Evolutionary conservation across 2,113 vertebrate genomes (phyloP), one percentile per base, ranked within the genome.

Genomic region (Sinocyclocheilus anshuiensis): DNA sequence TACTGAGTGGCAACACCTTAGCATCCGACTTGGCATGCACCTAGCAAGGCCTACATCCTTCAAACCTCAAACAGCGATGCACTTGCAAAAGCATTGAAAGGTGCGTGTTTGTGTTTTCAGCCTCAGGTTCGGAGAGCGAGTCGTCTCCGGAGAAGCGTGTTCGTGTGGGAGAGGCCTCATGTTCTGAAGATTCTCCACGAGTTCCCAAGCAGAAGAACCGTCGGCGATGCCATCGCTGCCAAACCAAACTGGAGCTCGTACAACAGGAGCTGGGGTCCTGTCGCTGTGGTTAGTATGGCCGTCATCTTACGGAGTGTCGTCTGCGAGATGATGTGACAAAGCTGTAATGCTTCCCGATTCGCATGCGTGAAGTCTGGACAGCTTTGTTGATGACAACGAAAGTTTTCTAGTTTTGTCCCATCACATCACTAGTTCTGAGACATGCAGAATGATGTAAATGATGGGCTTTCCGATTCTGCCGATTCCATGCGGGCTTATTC

Each of bases 231-330:
- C 98, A 98, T 95, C 96, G 96, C 95, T 99, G 98, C 96, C 98
- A 99, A 96, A 97, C 96, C 93, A 99, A 97, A 95, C 96, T 99
- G 96, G 98, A 99, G 93, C 96, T 99, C 92, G 98, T 99, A 87
- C 98, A 99, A 93, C 97, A 99, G 93, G 97, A 99, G 85, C 91
- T 99, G 95, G 98, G 98, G 92, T 99, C 97, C 0, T 99, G 98
- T 94, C 98, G 98, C 92, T 99, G 98, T 88, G 98, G 98, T 99
- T 92, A 94, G 96, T 90, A 39, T 26, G 22, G 22, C 55, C 11
- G 1, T 84, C 48, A 42, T 84, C 8, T n/a, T 67, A 26, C 12
- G 16, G 16, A 8, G 16, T 71, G 18, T 71, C 18, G 2, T 10
- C 50, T 88, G n/a, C n/a, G 6, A 61, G 42, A n/a, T n/a, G 36